Conservation (phyloP, 2,888 invertebrate species). For the Stictocephala bisonia region DNA sequence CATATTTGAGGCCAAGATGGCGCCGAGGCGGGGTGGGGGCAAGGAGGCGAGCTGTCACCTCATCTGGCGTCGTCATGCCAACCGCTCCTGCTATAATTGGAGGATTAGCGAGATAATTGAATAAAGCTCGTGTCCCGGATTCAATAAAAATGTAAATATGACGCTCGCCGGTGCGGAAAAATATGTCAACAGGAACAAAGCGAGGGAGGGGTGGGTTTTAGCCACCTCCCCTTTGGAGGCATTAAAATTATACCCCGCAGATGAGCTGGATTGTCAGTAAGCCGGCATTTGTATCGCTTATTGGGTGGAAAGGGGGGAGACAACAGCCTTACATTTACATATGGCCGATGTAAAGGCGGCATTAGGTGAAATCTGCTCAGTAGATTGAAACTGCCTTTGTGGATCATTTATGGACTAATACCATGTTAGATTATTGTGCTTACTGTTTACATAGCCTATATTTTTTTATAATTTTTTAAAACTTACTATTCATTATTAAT, state of each 20-base stretch:
- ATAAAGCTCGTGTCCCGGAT: constrained; percentile 51
- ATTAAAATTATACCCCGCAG: constrained; percentile 27
- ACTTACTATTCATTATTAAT: too few relatives aligned
- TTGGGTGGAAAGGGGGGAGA: constrained; percentile 38
- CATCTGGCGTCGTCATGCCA: constrained; percentile 41
- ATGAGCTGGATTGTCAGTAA: constrained; percentile 31
- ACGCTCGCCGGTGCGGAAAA: constrained; percentile 42
- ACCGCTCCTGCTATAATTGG: constrained; percentile 49
- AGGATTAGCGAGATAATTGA: constrained; percentile 61
- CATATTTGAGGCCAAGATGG: constrained; percentile 39
- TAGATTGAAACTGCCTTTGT: too few relatives aligned
- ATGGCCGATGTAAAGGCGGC: too few relatives aligned
- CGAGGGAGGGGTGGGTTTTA: constrained; percentile 5
- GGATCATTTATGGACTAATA: too few relatives aligned
- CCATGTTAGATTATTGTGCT: too few relatives aligned
- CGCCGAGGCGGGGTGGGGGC: not conserved
- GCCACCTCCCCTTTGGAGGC: too few relatives aligned
- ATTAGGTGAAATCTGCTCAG: too few relatives aligned
- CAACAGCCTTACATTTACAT: too few relatives aligned
- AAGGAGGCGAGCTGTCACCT: constrained; percentile 40
- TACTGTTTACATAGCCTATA: too few relatives aligned
- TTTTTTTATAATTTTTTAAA: too few relatives aligned
- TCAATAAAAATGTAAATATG: constrained; percentile 53
- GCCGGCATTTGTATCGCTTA: constrained; percentile 26
- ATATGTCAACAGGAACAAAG: constrained; percentile 46